Percentiles rank a stretch among this genome's conserved stretches.
Evolutionary conservation across 2,888 invertebrate genomes (phyloP).

Genomic region (Auanema sp.): DNA sequence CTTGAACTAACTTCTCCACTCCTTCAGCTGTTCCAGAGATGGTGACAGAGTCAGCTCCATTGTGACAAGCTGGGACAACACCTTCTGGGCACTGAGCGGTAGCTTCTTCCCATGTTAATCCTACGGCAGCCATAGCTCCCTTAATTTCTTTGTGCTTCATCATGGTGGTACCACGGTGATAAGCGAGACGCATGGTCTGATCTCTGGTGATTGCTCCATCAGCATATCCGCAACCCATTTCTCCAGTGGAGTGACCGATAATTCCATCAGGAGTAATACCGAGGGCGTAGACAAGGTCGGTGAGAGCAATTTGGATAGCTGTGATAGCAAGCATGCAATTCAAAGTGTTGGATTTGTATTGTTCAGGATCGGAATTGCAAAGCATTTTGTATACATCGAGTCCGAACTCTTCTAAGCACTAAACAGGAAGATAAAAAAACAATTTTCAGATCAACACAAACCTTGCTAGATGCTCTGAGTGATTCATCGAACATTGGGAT

Average conservation of each 20-base stretch:
- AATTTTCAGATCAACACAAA: slow-evolving; percentile 3
- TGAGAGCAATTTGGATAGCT: slow-evolving; percentile 92
- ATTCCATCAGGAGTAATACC: slow-evolving; percentile 84
- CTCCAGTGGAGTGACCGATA: slow-evolving; percentile 89
- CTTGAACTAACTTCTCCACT: slow-evolving; percentile 42
- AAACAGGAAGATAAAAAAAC: slow-evolving; percentile 1
- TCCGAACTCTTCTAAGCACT: slow-evolving; percentile 76
- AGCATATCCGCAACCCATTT: slow-evolving; percentile 92
- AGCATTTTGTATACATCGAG: slow-evolving; percentile 81
- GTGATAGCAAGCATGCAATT: slow-evolving; percentile 91
- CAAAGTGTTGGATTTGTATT: slow-evolving; percentile 76
- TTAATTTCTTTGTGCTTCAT: slow-evolving; percentile 53
- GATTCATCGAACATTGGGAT: slow-evolving; percentile 81
- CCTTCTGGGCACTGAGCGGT: slow-evolving; percentile 76
- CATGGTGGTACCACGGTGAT: slow-evolving; percentile 79
- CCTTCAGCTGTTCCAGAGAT: slow-evolving; percentile 77
- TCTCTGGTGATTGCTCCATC: slow-evolving; percentile 92
- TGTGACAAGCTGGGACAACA: slow-evolving; percentile 88
- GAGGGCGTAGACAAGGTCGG: slow-evolving; percentile 78
- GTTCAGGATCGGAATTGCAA: slow-evolving; percentile 73
- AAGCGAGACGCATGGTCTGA: slow-evolving; percentile 89
- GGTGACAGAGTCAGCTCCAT: slow-evolving; percentile 88
- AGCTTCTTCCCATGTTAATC: slow-evolving; percentile 79
- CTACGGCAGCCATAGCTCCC: slow-evolving; percentile 86
- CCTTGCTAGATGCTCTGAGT: slow-evolving; percentile 68